Base-by-base conservation (phyloP, 2,888 invertebrate species). In the Drosophila pseudotakahashii region DNA sequence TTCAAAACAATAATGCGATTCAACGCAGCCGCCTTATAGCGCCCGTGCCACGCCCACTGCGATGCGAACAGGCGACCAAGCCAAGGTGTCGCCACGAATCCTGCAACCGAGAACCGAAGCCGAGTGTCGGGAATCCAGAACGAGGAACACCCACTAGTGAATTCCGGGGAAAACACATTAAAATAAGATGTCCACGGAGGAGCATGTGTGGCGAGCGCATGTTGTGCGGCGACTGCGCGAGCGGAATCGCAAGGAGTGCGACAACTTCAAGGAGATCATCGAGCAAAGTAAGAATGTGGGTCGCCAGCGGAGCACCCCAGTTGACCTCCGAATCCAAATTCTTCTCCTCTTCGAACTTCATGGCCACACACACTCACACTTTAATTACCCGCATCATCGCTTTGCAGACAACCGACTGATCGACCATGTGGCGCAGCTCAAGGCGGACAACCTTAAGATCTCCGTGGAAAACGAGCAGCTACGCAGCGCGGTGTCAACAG, bases 391-490 rank as follows among this genome's bases (percentile, higher is more conserved):
- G 34, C 45, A 26, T 36, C 36, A 11, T 34, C 34, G 5, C 9
- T 13, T 75, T 94, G 68, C 93, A 98, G 98, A 98, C 92, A 97
- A 96, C 92, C 95, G 96, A 79, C 93, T 98, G 50, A 96, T 97
- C 92, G 98, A 98, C 90, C 95, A 94, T 92, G 95, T 96, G 23
- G 96, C 96, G 84, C 94, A 95, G 45, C 92, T 98, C 61, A 95
- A 96, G 89, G 94, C 95, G 78, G 97, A 98, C 92, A 98, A 98
- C 91, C 93, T 97, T 30, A 97, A 97, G 78, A 93, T 98, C 37
- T 96, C 96, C 11, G 94, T 98, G 72, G 96, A 97, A 80, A 96
- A 97, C 93, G 98, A 98, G 90, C 96, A 95, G 89, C 93, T 97
- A 50, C 94, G 95, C 77, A 93, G 93, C 74, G 95, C 95, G 34